These are phyloP conservation scores for Barypeithes pellucidus DNA, from an alignment of 2,888 invertebrate species.

Conservation along the genomic window DNA sequence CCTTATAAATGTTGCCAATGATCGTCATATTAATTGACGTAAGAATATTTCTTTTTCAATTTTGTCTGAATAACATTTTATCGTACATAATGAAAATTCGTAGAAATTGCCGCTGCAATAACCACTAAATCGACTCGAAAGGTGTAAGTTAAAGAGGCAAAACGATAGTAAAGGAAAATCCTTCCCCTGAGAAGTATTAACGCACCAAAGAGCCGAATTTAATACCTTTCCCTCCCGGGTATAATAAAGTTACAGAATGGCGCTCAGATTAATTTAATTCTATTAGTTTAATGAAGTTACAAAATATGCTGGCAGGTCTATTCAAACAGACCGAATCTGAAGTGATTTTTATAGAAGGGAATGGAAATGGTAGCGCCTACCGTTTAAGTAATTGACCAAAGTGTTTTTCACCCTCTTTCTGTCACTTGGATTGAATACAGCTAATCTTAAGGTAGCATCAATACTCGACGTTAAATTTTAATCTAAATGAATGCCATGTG, in stretches of 20 bases:
- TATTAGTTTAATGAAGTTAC: slow-evolving; percentile 55
- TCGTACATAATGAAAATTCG: neutral
- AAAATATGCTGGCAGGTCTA: slow-evolving; percentile 47
- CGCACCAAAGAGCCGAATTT: slow-evolving; percentile 54
- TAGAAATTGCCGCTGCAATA: slow-evolving; percentile 30
- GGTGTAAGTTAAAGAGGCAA: slow-evolving; percentile 48
- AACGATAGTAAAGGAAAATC: slow-evolving; percentile 47
- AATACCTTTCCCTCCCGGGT: slow-evolving; percentile 48
- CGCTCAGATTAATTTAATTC: slow-evolving; percentile 56
- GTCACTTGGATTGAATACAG: slow-evolving; percentile 28
- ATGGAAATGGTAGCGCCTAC: slow-evolving; percentile 8
- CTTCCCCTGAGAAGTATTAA: slow-evolving; percentile 53
- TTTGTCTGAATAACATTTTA: neutral
- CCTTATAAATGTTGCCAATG: too few relatives aligned
- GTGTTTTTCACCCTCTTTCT: slow-evolving; percentile 37
- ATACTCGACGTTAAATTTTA: neutral
- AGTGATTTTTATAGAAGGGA: slow-evolving; percentile 30
- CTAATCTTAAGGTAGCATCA: slow-evolving; percentile 14
- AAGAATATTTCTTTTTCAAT: too few relatives aligned
- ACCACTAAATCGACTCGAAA: slow-evolving; percentile 47
- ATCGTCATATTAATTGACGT: too few relatives aligned
- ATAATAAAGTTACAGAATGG: slow-evolving; percentile 50
- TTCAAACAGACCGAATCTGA: slow-evolving; percentile 27
- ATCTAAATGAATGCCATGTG: neutral
- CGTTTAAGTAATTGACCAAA: slow-evolving; percentile 43